phyloP scores from a whole-genome alignment of 2,113 vertebrate species.

The Gulo gulo region DNA sequence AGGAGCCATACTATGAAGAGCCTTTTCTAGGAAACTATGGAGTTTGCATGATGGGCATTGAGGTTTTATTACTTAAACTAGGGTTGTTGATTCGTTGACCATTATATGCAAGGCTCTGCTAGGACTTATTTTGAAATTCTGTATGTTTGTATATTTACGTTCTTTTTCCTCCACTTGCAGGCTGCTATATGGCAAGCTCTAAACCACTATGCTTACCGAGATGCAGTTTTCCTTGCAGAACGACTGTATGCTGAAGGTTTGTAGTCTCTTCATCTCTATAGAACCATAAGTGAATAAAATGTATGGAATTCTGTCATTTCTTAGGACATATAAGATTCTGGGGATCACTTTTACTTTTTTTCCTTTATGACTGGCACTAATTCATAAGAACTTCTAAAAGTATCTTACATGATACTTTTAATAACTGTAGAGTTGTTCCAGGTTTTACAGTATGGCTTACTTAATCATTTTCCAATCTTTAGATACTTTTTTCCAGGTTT shows the following conservation, averaged over 20 bases:
- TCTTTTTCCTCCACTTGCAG: conserved; percentile 78
- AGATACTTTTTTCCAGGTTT: neutral
- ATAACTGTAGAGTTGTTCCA: neutral
- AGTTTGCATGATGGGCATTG: neutral
- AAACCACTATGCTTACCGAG: conserved; percentile 93
- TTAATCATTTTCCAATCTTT: conserved; percentile 31
- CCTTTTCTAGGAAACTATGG: neutral
- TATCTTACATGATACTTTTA: neutral
- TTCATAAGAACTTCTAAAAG: neutral
- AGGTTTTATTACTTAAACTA: conserved; percentile 43
- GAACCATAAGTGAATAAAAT: conserved; percentile 18
- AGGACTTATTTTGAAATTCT: neutral
- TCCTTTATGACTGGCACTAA: neutral
- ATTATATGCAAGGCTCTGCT: neutral
- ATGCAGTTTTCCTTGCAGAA: conserved; percentile 93
- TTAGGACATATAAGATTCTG: neutral
- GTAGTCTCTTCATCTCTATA: conserved; percentile 57
- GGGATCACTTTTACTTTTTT: neutral
- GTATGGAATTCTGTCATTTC: neutral
- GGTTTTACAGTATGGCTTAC: neutral
- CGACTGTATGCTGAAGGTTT: conserved; percentile 93
- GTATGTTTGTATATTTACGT: neutral
- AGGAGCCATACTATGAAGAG: neutral
- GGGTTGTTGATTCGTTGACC: neutral
- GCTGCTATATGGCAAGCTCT: conserved; percentile 96